Percentiles rank a stretch among this genome's conserved stretches.
Conservation (phyloP, 2,113 vertebrate species). For the Rhineura floridana region DNA sequence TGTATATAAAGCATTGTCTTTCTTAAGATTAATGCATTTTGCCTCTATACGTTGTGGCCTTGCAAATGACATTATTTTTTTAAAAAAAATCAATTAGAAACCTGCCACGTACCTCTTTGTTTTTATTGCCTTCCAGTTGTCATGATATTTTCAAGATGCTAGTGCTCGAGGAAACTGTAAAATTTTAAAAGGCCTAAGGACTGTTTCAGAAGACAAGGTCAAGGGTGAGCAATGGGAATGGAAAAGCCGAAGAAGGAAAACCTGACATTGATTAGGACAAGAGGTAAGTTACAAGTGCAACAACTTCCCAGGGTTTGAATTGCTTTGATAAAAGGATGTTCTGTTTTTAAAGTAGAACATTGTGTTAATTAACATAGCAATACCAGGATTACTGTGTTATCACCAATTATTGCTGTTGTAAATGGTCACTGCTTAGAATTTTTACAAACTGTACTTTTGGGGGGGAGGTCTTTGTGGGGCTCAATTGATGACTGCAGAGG, state of each 20-base stretch:
- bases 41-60: slow-evolving; percentile 34
- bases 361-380: neutral
- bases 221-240: slow-evolving; percentile 45
- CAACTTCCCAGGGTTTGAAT: fast-evolving
- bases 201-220: slow-evolving; percentile 49
- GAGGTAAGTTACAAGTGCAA: slow-evolving; percentile 44
- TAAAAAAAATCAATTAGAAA: slow-evolving; percentile 37
- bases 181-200: slow-evolving; percentile 53
- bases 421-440: neutral
- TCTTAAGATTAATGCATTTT: slow-evolving; percentile 23
- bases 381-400: neutral
- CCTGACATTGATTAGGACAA: slow-evolving; percentile 32
- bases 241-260: slow-evolving; percentile 4
- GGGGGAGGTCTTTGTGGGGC: too few relatives aligned
- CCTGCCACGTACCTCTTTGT: slow-evolving; percentile 47
- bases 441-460: too few relatives aligned
- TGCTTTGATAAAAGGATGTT: slow-evolving; percentile 16
- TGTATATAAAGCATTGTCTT: slow-evolving; percentile 13
- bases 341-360: neutral
- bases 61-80: slow-evolving; percentile 39
- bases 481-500: too few relatives aligned
- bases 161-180: slow-evolving; percentile 59
- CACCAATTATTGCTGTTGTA: neutral
- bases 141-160: slow-evolving; percentile 62
- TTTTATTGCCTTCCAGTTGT: slow-evolving; percentile 59